Conservation (phyloP, 1,140 invertebrate species). For the Centruroides sculpturatus region DNA sequence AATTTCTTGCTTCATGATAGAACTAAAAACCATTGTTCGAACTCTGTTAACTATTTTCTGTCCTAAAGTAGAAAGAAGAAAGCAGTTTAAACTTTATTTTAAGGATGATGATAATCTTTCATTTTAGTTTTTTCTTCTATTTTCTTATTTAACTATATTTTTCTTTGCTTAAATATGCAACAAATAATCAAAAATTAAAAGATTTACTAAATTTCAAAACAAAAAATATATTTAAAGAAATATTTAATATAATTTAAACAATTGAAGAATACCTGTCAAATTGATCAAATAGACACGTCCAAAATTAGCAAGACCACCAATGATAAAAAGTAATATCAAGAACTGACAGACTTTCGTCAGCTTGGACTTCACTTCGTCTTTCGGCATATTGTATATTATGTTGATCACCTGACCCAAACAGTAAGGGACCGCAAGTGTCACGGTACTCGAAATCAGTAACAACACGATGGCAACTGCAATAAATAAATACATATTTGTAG, state of each 20-base stretch:
- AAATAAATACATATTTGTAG: background rate
- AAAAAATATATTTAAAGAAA: too few relatives aligned
- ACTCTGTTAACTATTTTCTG: slow-evolving; percentile 36
- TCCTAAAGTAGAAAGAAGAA: slow-evolving; percentile 35
- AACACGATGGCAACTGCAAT: slow-evolving; percentile 59
- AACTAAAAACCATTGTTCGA: slow-evolving; percentile 16
- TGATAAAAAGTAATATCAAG: slow-evolving; percentile 59
- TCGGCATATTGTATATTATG: slow-evolving; percentile 55
- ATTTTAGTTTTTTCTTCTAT: too few relatives aligned
- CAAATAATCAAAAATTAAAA: too few relatives aligned
- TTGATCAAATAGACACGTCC: slow-evolving; percentile 78
- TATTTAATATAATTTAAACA: too few relatives aligned
- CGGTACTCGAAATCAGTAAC: slow-evolving; percentile 67
- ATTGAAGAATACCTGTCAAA: slow-evolving; percentile 54
- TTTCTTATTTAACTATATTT: too few relatives aligned
- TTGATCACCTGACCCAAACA: slow-evolving; percentile 82
- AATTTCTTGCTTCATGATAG: slow-evolving; percentile 78
- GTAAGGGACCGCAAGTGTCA: slow-evolving; percentile 88
- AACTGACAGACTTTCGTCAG: slow-evolving; percentile 50
- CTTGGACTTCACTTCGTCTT: slow-evolving; percentile 43
- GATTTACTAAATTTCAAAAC: too few relatives aligned
- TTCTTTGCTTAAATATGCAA: too few relatives aligned
- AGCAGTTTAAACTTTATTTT: slow-evolving; percentile 9
- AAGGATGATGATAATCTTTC: too few relatives aligned
- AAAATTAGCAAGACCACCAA: slow-evolving; percentile 82